Percentiles rank a stretch among this genome's conserved stretches.
These are phyloP conservation scores for Melipona beecheii DNA, from an alignment of 2,888 invertebrate species.

Conservation along the genomic window DNA sequence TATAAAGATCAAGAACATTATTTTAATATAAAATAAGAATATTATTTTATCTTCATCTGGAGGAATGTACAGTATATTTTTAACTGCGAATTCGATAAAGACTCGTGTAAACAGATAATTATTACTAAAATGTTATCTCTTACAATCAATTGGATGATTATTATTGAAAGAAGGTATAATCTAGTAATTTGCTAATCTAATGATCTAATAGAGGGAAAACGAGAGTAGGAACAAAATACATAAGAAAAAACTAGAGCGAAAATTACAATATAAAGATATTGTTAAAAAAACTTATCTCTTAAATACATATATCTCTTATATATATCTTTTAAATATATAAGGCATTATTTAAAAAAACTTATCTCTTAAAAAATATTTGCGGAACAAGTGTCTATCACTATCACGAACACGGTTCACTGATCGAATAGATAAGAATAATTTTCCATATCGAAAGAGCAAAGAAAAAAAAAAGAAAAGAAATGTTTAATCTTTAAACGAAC, in stretches of 20 bases:
- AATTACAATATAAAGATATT: no score
- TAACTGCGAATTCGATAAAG: neutral
- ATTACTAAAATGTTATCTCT: neutral
- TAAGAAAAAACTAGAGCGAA: neutral
- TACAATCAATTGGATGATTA: neutral
- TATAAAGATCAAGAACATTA: neutral
- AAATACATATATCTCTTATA: no score
- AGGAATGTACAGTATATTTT: neutral
- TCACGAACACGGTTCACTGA: neutral
- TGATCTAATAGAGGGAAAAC: neutral
- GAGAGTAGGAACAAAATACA: neutral
- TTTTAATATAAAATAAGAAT: neutral
- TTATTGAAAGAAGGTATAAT: neutral
- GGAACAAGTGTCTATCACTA: constrained; percentile 25
- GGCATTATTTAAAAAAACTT: no score
- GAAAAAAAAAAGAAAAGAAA: no score
- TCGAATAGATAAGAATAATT: neutral
- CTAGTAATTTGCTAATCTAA: no score
- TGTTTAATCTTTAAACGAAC: neutral
- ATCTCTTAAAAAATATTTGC: constrained; percentile 7
- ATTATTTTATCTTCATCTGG: neutral
- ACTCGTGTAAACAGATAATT: no score
- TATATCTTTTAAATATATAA: no score
- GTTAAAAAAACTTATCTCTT: no score
- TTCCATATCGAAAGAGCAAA: neutral